Percentiles rank a stretch among this genome's conserved stretches.
phyloP scores from a whole-genome alignment of 2,113 vertebrate genomes.

The Pterocles orientalis region DNA sequence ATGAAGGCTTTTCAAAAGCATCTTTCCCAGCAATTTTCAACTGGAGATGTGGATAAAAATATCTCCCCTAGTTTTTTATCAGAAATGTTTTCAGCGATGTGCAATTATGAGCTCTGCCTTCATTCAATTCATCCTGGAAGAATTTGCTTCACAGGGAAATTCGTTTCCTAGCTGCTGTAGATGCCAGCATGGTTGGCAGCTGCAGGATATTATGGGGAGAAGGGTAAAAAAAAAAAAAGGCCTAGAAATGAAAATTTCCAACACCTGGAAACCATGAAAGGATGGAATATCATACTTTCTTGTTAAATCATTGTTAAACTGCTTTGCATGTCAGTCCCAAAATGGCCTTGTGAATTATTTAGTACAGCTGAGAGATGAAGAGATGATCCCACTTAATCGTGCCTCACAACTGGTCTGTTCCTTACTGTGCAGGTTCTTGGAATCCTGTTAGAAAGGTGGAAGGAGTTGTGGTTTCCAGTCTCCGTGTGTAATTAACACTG shows the following conservation, averaged over 20 bases:
- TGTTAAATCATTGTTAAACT: conserved; percentile 51
- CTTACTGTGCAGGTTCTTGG: not conserved
- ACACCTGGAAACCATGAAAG: conserved; percentile 58
- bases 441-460: not conserved
- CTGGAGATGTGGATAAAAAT: conserved; percentile 79
- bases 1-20: conserved; percentile 79
- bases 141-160: conserved; percentile 70
- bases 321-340: conserved; percentile 29
- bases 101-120: conserved; percentile 76
- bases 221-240: not conserved
- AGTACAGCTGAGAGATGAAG: conserved; percentile 48
- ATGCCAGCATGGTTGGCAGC: conserved; percentile 55
- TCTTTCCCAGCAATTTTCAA: conserved; percentile 78
- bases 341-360: conserved; percentile 49
- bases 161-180: conserved; percentile 52
- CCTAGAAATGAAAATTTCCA: conserved; percentile 24
- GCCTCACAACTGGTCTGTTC: not conserved
- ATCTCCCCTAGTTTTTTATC: conserved; percentile 72
- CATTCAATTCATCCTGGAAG: conserved; percentile 71
- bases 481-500: not conserved
- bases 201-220: conserved; percentile 18
- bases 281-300: not conserved
- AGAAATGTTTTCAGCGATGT: conserved; percentile 66
- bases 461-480: not conserved
- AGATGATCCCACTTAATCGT: conserved; percentile 17